A percentile compares a stretch with the other conserved stretches of the same genome.
Evolutionary conservation across 2,113 vertebrate species (phyloP).

Genomic region (Dunckerocampus dactyliophorus): DNA sequence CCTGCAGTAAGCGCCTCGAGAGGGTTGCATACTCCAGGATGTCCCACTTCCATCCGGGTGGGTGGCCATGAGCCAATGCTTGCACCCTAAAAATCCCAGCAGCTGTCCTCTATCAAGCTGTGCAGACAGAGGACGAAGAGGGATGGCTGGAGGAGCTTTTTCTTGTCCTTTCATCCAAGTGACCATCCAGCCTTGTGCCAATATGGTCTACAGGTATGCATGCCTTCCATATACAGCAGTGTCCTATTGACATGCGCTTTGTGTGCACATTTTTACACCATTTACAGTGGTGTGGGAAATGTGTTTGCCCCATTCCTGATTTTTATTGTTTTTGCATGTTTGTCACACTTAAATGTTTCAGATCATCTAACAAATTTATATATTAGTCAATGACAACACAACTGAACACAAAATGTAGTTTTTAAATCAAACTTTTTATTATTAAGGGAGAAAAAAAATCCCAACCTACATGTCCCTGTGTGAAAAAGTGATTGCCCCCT

Average conservation of each 20-base stretch:
- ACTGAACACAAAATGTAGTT: no score
- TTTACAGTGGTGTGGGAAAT: no score
- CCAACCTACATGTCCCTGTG: no score
- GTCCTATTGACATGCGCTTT: background rate
- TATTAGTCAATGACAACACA: no score
- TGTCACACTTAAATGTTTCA: no score
- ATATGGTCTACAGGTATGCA: conserved; percentile 66
- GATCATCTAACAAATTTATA: no score
- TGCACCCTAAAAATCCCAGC: conserved; percentile 32
- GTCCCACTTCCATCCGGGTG: conserved; percentile 38
- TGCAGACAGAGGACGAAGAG: conserved; percentile 16
- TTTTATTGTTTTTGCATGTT: no score
- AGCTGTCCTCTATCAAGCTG: conserved; percentile 28
- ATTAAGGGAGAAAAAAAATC: no score
- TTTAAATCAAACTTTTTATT: no score
- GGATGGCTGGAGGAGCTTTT: conserved; percentile 24
- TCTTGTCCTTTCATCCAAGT: conserved; percentile 39
- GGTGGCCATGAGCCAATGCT: conserved; percentile 28
- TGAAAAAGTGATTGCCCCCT: no score
- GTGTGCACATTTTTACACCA: background rate
- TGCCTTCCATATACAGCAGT: background rate
- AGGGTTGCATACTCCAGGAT: conserved; percentile 46
- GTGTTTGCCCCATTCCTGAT: no score
- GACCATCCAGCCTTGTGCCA: conserved; percentile 7
- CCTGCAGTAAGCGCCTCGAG: conserved; percentile 56